Evolutionary conservation across 2,113 vertebrate genomes (phyloP).

Genomic region (Sylvietta virens): DNA sequence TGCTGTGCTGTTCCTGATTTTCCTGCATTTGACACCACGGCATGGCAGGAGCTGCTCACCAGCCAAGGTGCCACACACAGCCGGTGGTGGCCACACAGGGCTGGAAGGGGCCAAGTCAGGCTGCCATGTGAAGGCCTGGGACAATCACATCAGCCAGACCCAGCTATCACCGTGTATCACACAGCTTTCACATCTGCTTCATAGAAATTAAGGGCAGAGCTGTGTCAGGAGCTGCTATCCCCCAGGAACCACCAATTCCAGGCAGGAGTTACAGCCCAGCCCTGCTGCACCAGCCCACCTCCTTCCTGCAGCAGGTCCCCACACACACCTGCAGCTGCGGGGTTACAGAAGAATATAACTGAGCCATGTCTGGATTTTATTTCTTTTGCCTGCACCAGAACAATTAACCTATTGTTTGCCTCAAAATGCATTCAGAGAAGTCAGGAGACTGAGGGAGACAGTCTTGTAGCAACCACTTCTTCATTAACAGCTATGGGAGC

Average conservation of each 20-base stretch:
- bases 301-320: not conserved
- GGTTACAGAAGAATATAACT: not conserved
- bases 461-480: not conserved
- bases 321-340: not conserved
- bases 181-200: not conserved
- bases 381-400: not conserved
- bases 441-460: not conserved
- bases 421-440: not conserved
- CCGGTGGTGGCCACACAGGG: fast-evolving
- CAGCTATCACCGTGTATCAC: fast-evolving
- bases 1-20: slow-evolving; percentile 19
- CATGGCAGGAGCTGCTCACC: not conserved
- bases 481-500: not conserved
- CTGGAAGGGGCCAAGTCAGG: not conserved
- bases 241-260: fast-evolving
- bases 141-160: not conserved
- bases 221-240: not conserved
- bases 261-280: not conserved
- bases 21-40: not conserved
- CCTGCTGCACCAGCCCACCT: not conserved
- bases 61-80: not conserved
- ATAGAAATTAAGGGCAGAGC: not conserved
- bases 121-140: not conserved
- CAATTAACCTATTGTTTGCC: not conserved
- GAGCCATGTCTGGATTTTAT: not conserved